Evolutionary conservation across 2,113 vertebrate genomes (phyloP), one percentile per base, ranked within the genome.

Genomic region (Syrrhaptes paradoxus): DNA sequence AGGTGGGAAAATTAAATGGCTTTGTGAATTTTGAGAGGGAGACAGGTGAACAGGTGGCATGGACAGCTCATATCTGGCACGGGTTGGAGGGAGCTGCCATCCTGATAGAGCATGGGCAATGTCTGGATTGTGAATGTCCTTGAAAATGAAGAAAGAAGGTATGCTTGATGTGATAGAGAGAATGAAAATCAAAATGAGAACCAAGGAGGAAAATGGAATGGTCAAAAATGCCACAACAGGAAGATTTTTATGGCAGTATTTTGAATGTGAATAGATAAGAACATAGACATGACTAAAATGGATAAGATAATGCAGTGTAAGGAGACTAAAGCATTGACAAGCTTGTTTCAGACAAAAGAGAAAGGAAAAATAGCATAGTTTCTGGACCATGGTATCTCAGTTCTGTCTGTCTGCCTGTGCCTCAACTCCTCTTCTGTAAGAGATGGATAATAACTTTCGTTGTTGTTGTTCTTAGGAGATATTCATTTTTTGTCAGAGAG

Each of bases 51-150:
- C 3, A 21, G 2, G 4, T 19, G 5, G 5, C 10, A 24, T 66
- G 51, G 38, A 65, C 4, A 41, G 3, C 19, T 87, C 52, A 9
- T 0, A 0, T n/a, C 49, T 38, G 29, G 14, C 16, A 21, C n/a
- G 16, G 15, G 5, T 31, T 54, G 34, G 25, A 66, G 24, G 38
- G 19, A 87, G 13, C 22, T 46, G 17, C 4, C 17, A 38, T 19
- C 28, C 34, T 79, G 29, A 22, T 3, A 72, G 38, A 51, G 6
- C 2, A 55, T 1, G 0, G 28, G 9, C 10, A 70, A 66, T 25
- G 5, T 52, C 17, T 80, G 36, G 19, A 9, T 25, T 31, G 4
- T 46, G 36, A 74, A 77, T 6, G 20, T 36, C 17, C 13, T 62
- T 76, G 71, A 41, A 85, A 87, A 25, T 32, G 10, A 49, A 87